Conservation (phyloP, 2,888 invertebrate species). For the Conus canariensis region DNA sequence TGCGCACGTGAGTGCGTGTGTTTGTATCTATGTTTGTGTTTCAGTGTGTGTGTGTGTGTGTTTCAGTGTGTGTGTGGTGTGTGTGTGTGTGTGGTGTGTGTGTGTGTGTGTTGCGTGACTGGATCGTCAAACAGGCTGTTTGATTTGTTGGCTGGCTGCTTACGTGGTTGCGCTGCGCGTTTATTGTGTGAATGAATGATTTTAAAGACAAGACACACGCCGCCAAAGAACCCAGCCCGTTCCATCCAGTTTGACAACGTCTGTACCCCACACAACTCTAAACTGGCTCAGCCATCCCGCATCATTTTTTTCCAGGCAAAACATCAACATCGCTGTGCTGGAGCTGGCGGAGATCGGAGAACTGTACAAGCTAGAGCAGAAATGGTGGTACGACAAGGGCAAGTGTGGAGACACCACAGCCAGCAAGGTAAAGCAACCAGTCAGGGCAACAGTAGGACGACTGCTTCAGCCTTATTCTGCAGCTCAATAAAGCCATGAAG, state of each 20-base stretch:
- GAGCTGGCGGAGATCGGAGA: slow-evolving; percentile 94
- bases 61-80: not conserved
- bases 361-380: slow-evolving; percentile 91
- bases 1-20: not conserved
- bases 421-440: slow-evolving; percentile 46
- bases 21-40: not conserved
- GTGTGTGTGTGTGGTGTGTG: no score
- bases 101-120: no score
- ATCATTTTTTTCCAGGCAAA: not conserved
- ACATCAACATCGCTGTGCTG: slow-evolving; percentile 93
- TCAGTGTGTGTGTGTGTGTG: slow-evolving; percentile 1
- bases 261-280: no score
- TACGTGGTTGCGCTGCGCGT: no score
- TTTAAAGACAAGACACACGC: no score
- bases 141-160: no score
- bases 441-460: not conserved
- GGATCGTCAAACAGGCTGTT: no score
- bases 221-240: no score
- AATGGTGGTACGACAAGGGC: slow-evolving; percentile 93
- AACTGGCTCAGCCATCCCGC: no score
- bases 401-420: slow-evolving; percentile 77
- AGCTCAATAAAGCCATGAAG: not conserved
- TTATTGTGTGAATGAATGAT: no score
- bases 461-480: not conserved
- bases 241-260: no score